Evolutionary conservation across 64 coral and sea anemone species (phyloP).

Genomic region (Montipora foliosa): DNA sequence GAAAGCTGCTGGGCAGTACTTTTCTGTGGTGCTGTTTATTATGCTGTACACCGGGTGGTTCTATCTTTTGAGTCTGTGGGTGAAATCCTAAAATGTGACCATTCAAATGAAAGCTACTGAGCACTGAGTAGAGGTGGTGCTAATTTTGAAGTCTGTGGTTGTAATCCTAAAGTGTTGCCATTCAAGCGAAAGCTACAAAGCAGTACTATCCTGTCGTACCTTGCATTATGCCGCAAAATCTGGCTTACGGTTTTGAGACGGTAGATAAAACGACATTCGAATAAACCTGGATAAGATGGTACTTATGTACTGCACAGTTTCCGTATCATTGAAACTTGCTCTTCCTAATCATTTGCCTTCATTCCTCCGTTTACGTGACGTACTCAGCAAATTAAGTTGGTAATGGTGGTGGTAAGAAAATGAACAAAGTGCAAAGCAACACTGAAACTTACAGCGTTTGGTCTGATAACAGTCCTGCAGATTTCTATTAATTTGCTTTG

Average conservation of each 20-base stretch:
- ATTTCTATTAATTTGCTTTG: neutral
- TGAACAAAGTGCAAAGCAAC: neutral
- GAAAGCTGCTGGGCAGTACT: neutral
- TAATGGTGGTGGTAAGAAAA: neutral
- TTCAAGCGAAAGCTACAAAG: no score
- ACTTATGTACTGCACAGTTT: no score
- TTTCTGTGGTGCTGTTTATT: neutral
- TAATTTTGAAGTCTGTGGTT: neutral
- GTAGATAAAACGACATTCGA: no score
- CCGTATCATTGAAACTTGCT: no score
- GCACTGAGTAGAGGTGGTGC: neutral
- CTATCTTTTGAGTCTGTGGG: neutral
- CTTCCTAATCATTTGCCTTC: no score
- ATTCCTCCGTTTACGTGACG: no score
- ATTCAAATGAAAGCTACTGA: neutral
- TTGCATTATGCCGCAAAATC: no score
- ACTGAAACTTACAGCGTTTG: conserved; percentile 20
- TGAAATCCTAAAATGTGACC: neutral
- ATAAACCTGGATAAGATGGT: no score
- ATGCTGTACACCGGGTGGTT: neutral
- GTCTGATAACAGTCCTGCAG: conserved; percentile 21
- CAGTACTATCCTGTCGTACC: no score
- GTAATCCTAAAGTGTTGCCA: no score
- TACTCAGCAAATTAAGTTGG: no score
- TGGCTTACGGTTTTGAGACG: no score